Base-by-base conservation (phyloP, 2,888 invertebrate species). In the Bhutanitis thaidina region DNA sequence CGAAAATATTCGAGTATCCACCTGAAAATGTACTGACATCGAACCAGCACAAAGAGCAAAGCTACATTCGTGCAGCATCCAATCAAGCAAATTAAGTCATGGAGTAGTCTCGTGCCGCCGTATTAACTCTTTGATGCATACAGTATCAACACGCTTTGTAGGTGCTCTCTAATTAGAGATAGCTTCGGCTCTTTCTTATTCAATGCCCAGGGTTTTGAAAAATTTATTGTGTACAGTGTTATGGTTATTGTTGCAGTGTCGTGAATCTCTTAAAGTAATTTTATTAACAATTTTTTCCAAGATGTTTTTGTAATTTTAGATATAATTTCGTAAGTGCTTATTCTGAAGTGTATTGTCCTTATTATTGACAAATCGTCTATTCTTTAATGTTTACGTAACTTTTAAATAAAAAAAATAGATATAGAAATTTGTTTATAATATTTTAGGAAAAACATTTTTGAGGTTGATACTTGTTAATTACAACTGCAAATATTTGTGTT, bases 81-180 rank as follows among this genome's bases (percentile, higher is more conserved):
- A 45, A 50, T 50, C 35, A 37, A 36, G 51, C 36, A 40, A 51
- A 51, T 51, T 34, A 41, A 51, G 36, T 16, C 30, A 34, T 40
- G 20, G 49, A 12, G 39, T 37, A 27, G 20, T 7, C 5, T 27
- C 30, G 35, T 9, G 13, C 29, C 34, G 34, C 43, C 34, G 12
- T 12, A 34, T 12, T 7, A 12, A 16, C 27, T 10, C 30, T 34
- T 14, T 16, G 50, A 35, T 20, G 32, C 37, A 29, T 35, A 7
- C 15, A 45, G 38, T 20, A 30, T 27, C 29, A 16, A 12, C 27
- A 30, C 25, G 20, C 39, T 44, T 36, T 46, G 45, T 41, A 12
- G 34, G 45, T 32, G 20, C 37, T 32, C 27, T 15, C 8, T 46
- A 52, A 52, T 52, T 46, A 52, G 36, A 40, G 13, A 16, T 40